Base-by-base conservation (phyloP, 2,888 invertebrate species). In the Entomobrya multifasciata region DNA sequence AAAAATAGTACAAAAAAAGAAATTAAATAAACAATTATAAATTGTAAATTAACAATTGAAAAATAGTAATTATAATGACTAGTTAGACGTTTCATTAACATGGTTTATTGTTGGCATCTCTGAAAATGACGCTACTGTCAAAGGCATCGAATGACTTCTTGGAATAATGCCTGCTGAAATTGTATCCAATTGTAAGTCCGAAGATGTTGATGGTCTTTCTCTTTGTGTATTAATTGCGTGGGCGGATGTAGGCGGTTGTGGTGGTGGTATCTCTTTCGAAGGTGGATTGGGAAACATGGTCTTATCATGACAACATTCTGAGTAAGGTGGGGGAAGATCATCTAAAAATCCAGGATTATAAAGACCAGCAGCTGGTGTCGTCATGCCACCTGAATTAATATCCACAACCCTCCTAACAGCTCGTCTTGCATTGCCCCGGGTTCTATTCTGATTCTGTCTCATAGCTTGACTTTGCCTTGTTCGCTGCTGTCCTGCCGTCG, bases 271-370 rank as follows among this genome's bases (percentile, higher is more conserved):
- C 49, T n/a, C 11, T n/a, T 20, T 41, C 0, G 41, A 30, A n/a
- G n/a, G 80, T 13, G 83, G 83, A 30, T 25, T 55, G 52, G 83
- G 83, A 27, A 77, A 84, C 17, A 67, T 13, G 0, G 2, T 36
- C 27, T 85, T 85, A 22, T 85, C 44, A 47, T 70, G 27, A n/a
- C 30, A 77, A 20, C 85, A 85, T 36, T 85, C 85, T 13, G 77
- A 67, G 60, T 85, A 85, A 0, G 85, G 60, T 15, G 85, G 85
- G 6, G 85, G 85, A 6, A 78, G 77, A 47, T 85, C 85, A 15
- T 85, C 85, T 17, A 70, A 70, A n/a, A 30, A 85, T 15, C 78
- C 44, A 0, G 55, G 27, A 49, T 85, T 85, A 0, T 49, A 25
- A 11, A 41, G n/a, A n/a, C 76, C 83, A 20, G 8, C 1, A 13